phyloP scores from a whole-genome alignment of 2,888 invertebrate species.

The Meiosimyza platycephala region DNA sequence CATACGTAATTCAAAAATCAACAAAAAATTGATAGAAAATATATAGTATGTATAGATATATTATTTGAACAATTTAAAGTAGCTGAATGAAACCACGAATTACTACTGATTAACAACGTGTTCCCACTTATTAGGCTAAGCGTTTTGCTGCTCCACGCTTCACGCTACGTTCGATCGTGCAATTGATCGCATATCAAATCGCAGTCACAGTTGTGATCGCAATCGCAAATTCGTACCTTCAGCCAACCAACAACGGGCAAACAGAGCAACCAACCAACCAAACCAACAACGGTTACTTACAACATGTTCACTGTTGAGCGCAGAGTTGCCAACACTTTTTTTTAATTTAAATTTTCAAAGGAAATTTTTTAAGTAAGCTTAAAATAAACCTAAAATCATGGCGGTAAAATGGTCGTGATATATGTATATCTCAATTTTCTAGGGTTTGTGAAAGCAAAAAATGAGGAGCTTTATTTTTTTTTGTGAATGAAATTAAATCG shows the following conservation, averaged over 20 bases:
- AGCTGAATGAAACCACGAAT: slow-evolving; percentile 44
- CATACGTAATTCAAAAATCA: neutral
- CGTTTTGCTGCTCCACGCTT: slow-evolving; percentile 54
- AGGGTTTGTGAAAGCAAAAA: too few relatives aligned
- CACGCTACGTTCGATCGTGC: slow-evolving; percentile 19
- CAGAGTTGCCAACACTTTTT: too few relatives aligned
- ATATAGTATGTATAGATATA: neutral
- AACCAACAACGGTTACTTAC: neutral
- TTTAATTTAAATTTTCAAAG: too few relatives aligned
- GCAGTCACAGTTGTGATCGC: neutral
- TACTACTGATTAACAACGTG: slow-evolving; percentile 48
- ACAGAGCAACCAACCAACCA: neutral
- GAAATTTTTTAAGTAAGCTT: too few relatives aligned
- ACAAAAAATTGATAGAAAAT: neutral
- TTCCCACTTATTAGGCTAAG: slow-evolving; percentile 43
- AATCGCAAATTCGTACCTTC: too few relatives aligned
- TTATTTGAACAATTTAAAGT: slow-evolving; percentile 5
- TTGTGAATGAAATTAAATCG: too few relatives aligned
- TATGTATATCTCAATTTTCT: too few relatives aligned
- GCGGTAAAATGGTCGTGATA: too few relatives aligned
- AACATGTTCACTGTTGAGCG: slow-evolving; percentile 2
- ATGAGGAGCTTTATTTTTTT: too few relatives aligned
- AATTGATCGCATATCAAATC: slow-evolving; percentile 23
- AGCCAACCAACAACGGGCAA: too few relatives aligned
- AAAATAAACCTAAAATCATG: too few relatives aligned